phyloP scores from a whole-genome alignment of 2,888 invertebrate species.

The Conchocele bisecta region DNA sequence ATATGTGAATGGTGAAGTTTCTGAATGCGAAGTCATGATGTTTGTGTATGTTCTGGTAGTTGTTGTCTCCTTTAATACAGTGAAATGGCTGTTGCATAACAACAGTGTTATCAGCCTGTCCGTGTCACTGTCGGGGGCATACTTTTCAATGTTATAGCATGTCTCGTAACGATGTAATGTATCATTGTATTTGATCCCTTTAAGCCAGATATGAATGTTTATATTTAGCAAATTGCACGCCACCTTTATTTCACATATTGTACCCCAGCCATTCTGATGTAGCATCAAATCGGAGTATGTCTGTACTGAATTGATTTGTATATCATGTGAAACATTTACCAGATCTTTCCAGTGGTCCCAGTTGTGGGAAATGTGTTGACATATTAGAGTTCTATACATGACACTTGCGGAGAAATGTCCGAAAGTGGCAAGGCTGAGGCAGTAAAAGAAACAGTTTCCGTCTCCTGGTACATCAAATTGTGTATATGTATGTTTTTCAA shows the following conservation, averaged over 20 bases:
- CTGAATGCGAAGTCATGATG: too few species aligned
- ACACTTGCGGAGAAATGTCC: background rate
- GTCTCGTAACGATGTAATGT: too few species aligned
- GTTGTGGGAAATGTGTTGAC: background rate
- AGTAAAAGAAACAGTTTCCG: slow-evolving; percentile 8
- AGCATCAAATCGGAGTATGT: slow-evolving; percentile 6
- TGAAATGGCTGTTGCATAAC: background rate
- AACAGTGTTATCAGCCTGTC: background rate
- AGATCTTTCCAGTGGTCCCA: background rate
- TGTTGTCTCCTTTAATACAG: background rate
- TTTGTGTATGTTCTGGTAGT: too few species aligned
- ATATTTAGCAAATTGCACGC: slow-evolving; percentile 5
- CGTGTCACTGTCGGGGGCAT: background rate
- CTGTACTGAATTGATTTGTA: background rate
- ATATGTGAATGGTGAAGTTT: too few species aligned
- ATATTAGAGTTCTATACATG: background rate
- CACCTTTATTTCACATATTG: slow-evolving; percentile 11
- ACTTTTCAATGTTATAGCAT: background rate
- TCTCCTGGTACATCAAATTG: slow-evolving; percentile 6
- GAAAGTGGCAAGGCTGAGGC: background rate
- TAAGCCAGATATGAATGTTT: slow-evolving; percentile 6
- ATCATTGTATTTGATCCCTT: background rate
- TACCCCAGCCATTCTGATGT: slow-evolving; percentile 9
- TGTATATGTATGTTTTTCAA: too few species aligned
- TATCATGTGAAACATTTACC: background rate